These are phyloP conservation scores for Neoascia interrupta DNA, from an alignment of 2,888 invertebrate genomes.

Conservation along the genomic window DNA sequence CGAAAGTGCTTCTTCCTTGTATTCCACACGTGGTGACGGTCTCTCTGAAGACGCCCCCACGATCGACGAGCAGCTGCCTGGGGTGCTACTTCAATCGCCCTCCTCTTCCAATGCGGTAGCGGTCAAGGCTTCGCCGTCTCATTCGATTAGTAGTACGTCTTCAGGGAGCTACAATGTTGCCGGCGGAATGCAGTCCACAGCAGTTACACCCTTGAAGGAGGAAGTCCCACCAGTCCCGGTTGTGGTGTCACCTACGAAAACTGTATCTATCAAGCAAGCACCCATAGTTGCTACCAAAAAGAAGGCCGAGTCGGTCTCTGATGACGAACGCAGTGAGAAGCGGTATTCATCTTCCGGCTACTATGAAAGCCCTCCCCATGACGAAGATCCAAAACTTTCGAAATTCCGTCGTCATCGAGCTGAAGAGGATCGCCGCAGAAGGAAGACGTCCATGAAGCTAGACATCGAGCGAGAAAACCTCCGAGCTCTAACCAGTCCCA, in stretches of 20 bases:
- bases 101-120: slow-evolving; percentile 70
- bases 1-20: slow-evolving; percentile 91
- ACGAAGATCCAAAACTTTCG: slow-evolving; percentile 80
- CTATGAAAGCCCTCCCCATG: slow-evolving; percentile 87
- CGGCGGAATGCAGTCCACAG: slow-evolving; percentile 74
- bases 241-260: slow-evolving; percentile 37
- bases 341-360: slow-evolving; percentile 88
- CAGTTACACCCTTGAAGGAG: slow-evolving; percentile 59
- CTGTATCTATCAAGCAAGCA: slow-evolving; percentile 34
- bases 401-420: slow-evolving; percentile 81
- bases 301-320: slow-evolving; percentile 83
- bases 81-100: slow-evolving; percentile 41
- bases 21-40: slow-evolving; percentile 88
- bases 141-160: slow-evolving; percentile 82
- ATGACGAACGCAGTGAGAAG: slow-evolving; percentile 85
- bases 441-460: slow-evolving; percentile 88
- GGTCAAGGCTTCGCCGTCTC: slow-evolving; percentile 80
- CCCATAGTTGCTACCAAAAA: slow-evolving; percentile 52
- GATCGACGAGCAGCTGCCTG: slow-evolving; percentile 75
- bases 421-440: slow-evolving; percentile 86
- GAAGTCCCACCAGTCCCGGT: slow-evolving; percentile 56
- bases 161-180: slow-evolving; percentile 82
- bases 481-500: slow-evolving; percentile 81
- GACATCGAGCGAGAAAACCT: slow-evolving; percentile 84
- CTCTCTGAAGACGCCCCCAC: slow-evolving; percentile 83